Conservation (phyloP, 2,797 vertebrate genomes). For the Acanthurus leucopareius region DNA sequence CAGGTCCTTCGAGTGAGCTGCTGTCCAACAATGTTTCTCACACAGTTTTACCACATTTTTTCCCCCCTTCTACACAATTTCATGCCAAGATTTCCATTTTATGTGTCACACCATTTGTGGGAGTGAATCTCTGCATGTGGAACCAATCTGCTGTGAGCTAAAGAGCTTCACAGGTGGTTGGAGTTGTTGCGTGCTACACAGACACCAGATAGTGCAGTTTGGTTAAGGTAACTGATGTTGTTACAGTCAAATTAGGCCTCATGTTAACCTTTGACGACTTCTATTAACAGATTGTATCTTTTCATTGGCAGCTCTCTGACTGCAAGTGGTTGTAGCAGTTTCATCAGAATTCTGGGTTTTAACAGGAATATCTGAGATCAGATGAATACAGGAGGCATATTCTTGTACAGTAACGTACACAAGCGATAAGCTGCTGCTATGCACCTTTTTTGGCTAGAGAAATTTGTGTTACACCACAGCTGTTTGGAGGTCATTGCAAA, state of each 20-base stretch:
- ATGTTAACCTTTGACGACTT: constrained; percentile 29
- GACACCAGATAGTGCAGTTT: constrained; percentile 59
- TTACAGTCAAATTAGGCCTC: constrained; percentile 12
- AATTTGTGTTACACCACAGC: constrained; percentile 59
- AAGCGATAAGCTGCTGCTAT: constrained; percentile 25
- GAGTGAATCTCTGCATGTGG: constrained; percentile 82
- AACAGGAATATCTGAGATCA: neutral
- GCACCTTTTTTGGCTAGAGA: constrained; percentile 32
- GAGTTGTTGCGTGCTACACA: constrained; percentile 68
- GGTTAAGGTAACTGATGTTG: constrained; percentile 44
- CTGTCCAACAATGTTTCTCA: constrained; percentile 57
- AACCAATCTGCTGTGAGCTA: constrained; percentile 78
- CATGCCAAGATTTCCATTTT: constrained; percentile 78
- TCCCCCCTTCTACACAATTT: constrained; percentile 54
- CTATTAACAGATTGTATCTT: constrained; percentile 19
- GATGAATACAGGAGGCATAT: constrained; percentile 21
- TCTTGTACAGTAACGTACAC: neutral
- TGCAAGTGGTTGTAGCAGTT: neutral
- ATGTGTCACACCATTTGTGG: constrained; percentile 77
- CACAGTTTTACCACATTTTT: constrained; percentile 59
- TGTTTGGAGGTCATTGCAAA: constrained; percentile 63
- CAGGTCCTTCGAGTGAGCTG: constrained; percentile 23
- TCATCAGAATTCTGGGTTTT: neutral
- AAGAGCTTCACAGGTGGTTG: constrained; percentile 83
- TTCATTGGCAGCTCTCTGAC: neutral